Evolutionary conservation across 2,888 invertebrate species (phyloP).

Genomic region (Sisyra terminalis): DNA sequence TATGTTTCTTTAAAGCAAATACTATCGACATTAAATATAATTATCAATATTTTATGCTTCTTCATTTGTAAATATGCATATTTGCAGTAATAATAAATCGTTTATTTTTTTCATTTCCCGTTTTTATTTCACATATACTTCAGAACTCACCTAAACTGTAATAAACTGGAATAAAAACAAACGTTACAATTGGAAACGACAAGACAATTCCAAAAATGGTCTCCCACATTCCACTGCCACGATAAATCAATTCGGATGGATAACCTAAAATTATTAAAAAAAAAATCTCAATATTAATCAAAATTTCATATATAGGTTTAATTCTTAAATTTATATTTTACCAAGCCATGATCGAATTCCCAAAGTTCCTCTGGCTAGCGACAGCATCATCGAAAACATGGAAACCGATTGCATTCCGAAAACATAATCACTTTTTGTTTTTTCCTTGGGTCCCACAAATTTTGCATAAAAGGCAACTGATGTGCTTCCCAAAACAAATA

Average conservation of each 20-base stretch:
- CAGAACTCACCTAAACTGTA: conserved; percentile 40
- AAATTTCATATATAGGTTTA: too few relatives aligned
- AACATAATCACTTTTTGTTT: conserved; percentile 61
- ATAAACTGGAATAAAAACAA: conserved; percentile 72
- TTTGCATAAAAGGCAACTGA: conserved; percentile 57
- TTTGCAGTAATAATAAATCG: too few relatives aligned
- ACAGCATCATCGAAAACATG: conserved; percentile 66
- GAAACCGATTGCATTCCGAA: conserved; percentile 58
- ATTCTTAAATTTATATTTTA: too few relatives aligned
- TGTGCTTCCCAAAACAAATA: conserved; percentile 57
- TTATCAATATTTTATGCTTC: too few relatives aligned
- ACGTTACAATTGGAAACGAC: conserved; percentile 71
- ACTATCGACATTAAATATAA: too few relatives aligned
- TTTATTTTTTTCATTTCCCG: too few relatives aligned
- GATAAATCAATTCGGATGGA: conserved; percentile 70
- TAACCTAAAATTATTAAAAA: conserved; percentile 38
- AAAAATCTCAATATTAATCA: background rate
- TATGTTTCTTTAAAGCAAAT: too few relatives aligned
- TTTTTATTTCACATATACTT: background rate
- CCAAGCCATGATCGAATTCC: conserved; percentile 70
- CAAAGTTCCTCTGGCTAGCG: conserved; percentile 66
- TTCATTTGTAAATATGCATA: too few relatives aligned
- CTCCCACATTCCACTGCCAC: conserved; percentile 78
- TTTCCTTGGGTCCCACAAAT: conserved; percentile 43
- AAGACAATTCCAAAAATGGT: conserved; percentile 68